Percentiles rank a stretch among this genome's conserved stretches.
Conservation (phyloP, 2,797 vertebrate species). For the Acrossocheilus wenchowensis region DNA sequence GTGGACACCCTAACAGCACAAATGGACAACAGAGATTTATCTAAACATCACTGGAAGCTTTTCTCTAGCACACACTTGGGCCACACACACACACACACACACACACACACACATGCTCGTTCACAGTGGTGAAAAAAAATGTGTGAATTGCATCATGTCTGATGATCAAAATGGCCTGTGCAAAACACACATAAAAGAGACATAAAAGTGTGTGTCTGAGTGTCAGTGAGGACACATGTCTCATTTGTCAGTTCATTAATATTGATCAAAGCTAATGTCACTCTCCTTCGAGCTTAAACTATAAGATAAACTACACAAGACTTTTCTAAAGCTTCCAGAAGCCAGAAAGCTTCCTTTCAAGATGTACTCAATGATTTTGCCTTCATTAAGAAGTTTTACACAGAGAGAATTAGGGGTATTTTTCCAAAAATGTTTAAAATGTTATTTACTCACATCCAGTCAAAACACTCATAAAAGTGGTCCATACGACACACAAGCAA, state of each 20-base stretch:
- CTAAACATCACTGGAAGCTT: not conserved
- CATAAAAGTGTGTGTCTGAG: not conserved
- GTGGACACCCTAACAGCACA: not conserved
- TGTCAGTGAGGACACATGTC: not conserved
- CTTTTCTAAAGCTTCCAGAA: slow-evolving; percentile 5
- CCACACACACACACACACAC: too few relatives aligned
- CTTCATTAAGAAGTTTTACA: not conserved
- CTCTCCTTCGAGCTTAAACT: not conserved
- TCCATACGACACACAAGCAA: not conserved
- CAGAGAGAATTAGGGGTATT: not conserved
- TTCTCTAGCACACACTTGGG: not conserved
- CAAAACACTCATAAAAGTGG: not conserved
- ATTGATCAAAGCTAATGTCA: slow-evolving; percentile 18
- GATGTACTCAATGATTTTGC: not conserved
- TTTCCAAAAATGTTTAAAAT: not conserved
- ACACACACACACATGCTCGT: not conserved
- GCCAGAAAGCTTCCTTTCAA: not conserved
- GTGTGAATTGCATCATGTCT: not conserved
- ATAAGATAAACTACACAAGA: slow-evolving; percentile 11
- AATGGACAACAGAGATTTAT: not conserved
- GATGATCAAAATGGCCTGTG: slow-evolving; percentile 19
- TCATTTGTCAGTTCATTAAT: not conserved
- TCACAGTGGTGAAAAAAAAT: not conserved
- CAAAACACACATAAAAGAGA: slow-evolving; percentile 6
- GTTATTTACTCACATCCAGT: not conserved